Base-by-base conservation (phyloP, 1,140 invertebrate species). In the Drosophila sucinea region DNA sequence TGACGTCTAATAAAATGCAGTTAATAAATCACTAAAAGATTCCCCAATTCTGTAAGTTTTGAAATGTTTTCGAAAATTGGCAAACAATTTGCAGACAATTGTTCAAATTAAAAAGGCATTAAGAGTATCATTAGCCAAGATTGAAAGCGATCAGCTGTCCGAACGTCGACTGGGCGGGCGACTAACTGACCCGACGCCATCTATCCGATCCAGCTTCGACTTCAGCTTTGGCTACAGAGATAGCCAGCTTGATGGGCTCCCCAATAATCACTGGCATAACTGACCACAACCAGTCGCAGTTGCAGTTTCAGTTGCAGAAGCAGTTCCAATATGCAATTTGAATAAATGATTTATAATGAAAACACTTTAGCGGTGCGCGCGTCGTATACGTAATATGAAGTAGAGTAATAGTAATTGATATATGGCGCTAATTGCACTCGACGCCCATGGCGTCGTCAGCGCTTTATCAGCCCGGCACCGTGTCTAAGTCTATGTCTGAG, bases 341-440 rank as follows among this genome's bases (percentile, higher is more conserved):
- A 87, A 87, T 87, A 87, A 87, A 87, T 87, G 84, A 87, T 87
- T 87, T 87, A 87, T 87, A 87, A 87, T 87, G 77, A 81, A 87
- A 89, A 90, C 85, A 87, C 75, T 81, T 78, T 70, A 71, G 72
- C 66, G 60, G 70, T 33, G 32, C 66, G 66, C 75, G 79, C 73
- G 79, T 80, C 74, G 74, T 77, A 80, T 84, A 79, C 69, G 80
- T 79, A 82, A 81, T 78, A 74, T 63, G 54, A 60, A 74, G 66
- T 41, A 75, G 65, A 76, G 71, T 67, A 76, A 66, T 67, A 79
- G 83, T 87, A 89, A 87, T 87, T 87, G 83, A 87, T 89, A 87
- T 87, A 87, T 89, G 80, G 80, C 76, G 80, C 83, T 87, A 87
- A 87, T 87, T 87, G 84, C 80, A 77, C 58, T 54, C 80, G 80